phyloP scores from a whole-genome alignment of 1,140 invertebrate species.

The Cephus cinctus region DNA sequence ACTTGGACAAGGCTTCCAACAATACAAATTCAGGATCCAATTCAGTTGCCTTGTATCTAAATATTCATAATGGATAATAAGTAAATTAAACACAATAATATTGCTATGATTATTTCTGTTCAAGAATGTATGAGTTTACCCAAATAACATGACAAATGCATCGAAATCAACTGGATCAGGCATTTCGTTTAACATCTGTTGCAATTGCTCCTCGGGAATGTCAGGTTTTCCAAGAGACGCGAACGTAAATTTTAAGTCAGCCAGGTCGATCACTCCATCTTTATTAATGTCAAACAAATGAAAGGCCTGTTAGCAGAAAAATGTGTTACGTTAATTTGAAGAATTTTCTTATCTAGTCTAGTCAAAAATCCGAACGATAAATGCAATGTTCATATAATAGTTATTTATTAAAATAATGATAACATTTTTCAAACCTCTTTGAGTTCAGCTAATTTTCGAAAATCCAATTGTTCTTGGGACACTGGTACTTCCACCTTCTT shows the following conservation, averaged over 20 bases:
- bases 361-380: too few relatives aligned
- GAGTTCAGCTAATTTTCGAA: constrained; percentile 9
- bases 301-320: too few relatives aligned
- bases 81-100: not conserved
- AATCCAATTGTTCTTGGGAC: not conserved
- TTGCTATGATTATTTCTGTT: not conserved
- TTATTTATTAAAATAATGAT: too few relatives aligned
- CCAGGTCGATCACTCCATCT: constrained; percentile 61
- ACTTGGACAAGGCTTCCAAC: constrained; percentile 60
- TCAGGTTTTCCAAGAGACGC: constrained; percentile 56
- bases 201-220: constrained; percentile 56
- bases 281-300: constrained; percentile 61
- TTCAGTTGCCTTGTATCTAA: constrained; percentile 55
- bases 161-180: constrained; percentile 61
- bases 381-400: too few relatives aligned
- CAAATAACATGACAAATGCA: constrained; percentile 61
- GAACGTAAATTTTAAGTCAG: constrained; percentile 60
- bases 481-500: not conserved
- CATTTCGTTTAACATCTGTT: constrained; percentile 63
- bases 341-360: too few relatives aligned
- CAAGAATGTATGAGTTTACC: constrained; percentile 18
- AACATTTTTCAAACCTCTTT: too few relatives aligned
- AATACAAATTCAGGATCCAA: constrained; percentile 63
- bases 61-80: not conserved
- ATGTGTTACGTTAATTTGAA: too few relatives aligned